Base-by-base conservation (phyloP, 1,140 invertebrate species). In the Zaprionus tsacasi region DNA sequence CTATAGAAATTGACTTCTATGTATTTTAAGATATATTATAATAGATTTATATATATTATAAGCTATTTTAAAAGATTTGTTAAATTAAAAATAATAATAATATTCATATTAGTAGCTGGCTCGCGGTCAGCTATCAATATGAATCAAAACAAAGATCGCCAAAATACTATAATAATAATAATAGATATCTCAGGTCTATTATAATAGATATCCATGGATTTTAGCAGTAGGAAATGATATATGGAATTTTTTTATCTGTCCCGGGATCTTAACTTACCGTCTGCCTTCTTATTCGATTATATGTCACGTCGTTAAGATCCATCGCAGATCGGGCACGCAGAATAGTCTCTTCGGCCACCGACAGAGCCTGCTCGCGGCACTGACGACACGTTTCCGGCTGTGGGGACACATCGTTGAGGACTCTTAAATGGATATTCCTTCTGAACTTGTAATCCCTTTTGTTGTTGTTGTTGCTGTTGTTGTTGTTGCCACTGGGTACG, bases 271-370 rank as follows among this genome's bases (percentile, higher is more conserved):
- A 1, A 74, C 71, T 74, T 11, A 74, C 71, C 71, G 71, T 43
- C 4, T 38, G 58, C 6, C 71, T 52, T 8, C 52, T 56, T 1
- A 36, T 6, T 15, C 33, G 65, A n/a, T 15, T 56, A 4, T 68
- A n/a, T 6, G 11, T n/a, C 1, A 2, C 27, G 6, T 7, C 55
- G 21, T 30, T 87, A 15, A 86, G 25, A 10, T 86, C 80, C 27
- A 74, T 55, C 79, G 87, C 79, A 15, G 83, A 86, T 17, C 71
- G 79, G 45, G 82, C 71, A 38, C 66, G 55, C 38, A 82, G 45
- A n/a, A n/a, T 79, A 58, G 10, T 10, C 5, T 25, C 65, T 11
- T 17, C 30, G 30, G 4, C 17, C 52, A 43, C 56, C 69, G 55
- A 21, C 58, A 17, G 4, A 3, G 17, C 17, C 15, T 55, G n/a